phyloP scores from a whole-genome alignment of 2,797 vertebrate species.

The Xerus rutilus region DNA sequence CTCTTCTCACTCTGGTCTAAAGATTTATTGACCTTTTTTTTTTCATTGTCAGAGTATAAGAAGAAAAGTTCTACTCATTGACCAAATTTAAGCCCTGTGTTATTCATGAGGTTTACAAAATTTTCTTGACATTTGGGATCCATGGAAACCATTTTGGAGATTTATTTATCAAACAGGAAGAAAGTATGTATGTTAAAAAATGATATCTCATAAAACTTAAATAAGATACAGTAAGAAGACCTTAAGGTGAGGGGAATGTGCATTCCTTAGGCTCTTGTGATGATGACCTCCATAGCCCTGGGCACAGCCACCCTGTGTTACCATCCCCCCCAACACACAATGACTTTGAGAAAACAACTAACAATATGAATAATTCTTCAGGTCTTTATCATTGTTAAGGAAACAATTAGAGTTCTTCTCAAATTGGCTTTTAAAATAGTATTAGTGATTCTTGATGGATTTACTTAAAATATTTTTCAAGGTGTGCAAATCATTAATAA shows the following conservation, averaged over 20 bases:
- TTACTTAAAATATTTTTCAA: constrained; percentile 63
- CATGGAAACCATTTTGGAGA: constrained; percentile 25
- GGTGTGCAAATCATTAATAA: constrained; percentile 20
- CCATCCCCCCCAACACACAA: accelerated
- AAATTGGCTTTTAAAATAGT: constrained; percentile 45
- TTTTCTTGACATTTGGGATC: constrained; percentile 41
- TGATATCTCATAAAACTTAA: not conserved
- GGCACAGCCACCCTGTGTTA: not conserved
- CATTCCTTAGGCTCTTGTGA: not conserved
- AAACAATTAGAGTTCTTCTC: constrained; percentile 29
- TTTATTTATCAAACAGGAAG: constrained; percentile 20
- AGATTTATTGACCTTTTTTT: not conserved
- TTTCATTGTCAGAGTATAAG: constrained; percentile 25
- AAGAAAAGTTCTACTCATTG: constrained; percentile 9
- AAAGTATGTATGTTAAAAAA: constrained; percentile 6
- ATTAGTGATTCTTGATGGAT: not conserved
- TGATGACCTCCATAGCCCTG: not conserved
- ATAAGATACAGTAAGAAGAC: not conserved
- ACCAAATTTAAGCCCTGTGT: not conserved
- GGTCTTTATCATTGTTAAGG: not conserved
- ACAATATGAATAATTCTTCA: not conserved
- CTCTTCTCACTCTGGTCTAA: not conserved
- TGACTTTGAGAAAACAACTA: not conserved
- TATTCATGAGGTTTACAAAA: not conserved
- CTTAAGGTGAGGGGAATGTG: not conserved